These are phyloP conservation scores for Etheostoma cragini DNA, from an alignment of 2,113 vertebrate species.

Conservation along the genomic window DNA sequence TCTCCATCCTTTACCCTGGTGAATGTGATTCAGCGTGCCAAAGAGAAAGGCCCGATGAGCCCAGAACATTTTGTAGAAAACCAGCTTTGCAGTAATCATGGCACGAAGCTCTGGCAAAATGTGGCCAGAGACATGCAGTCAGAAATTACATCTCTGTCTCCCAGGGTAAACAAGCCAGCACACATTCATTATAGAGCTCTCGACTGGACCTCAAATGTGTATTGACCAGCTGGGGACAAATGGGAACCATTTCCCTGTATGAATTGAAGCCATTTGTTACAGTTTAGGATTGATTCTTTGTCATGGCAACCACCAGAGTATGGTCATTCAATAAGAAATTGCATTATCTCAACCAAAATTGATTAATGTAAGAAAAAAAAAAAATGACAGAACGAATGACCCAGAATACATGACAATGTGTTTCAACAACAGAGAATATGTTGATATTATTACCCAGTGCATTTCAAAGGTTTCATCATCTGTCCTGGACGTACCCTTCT, in stretches of 20 bases:
- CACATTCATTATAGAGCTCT: conserved; percentile 78
- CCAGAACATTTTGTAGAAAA: conserved; percentile 63
- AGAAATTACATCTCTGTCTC: conserved; percentile 72
- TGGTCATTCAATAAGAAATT: conserved; percentile 69
- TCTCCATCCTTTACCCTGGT: conserved; percentile 44
- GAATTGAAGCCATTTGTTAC: conserved; percentile 80
- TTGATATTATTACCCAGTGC: conserved; percentile 18
- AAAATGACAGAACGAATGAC: conserved; percentile 62
- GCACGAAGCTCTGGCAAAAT: conserved; percentile 63
- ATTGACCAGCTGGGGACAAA: conserved; percentile 82
- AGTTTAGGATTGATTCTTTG: conserved; percentile 80
- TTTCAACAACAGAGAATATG: conserved; percentile 8
- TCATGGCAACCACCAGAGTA: conserved; percentile 73
- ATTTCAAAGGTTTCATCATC: conserved; percentile 18
- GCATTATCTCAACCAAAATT: conserved; percentile 72
- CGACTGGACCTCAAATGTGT: conserved; percentile 69
- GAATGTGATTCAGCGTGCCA: conserved; percentile 49
- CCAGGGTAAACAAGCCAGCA: conserved; percentile 76
- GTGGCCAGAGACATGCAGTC: conserved; percentile 62
- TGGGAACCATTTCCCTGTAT: conserved; percentile 74
- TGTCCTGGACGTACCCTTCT: neutral
- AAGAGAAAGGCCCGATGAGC: conserved; percentile 54
- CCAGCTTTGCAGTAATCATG: conserved; percentile 63
- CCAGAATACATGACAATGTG: conserved; percentile 13
- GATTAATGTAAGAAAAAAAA: conserved; percentile 57